Evolutionary conservation across 2,888 invertebrate species (phyloP), one percentile per base, ranked within the genome.

Genomic region (Emmelina monodactyla): DNA sequence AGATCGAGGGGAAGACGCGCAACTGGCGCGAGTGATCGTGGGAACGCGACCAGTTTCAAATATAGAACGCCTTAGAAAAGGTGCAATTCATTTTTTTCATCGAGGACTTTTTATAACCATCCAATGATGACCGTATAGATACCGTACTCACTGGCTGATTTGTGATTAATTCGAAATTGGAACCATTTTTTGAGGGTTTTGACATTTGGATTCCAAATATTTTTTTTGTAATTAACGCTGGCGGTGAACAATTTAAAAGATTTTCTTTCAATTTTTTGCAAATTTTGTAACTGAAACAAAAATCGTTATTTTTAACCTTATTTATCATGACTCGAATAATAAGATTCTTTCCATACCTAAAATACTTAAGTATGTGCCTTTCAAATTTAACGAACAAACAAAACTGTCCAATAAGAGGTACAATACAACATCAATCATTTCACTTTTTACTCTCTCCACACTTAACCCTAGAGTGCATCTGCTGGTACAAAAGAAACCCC

Each of bases 1-100:
- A 57, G 51, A 56, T 58, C 53, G 58, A 65, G 64, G 73, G 71
- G 64, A 62, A 70, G 69, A 66, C 61, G 64, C 55, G 57, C 79
- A 79, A 79, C 78, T 79, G 76, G 73, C 79, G 78, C 70, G 69
- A 65, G 68, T 68, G 68, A 76, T 61, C 80, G 80, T 79, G 79
- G 79, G 80, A 79, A 80, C 70, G 66, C 64, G 62, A 66, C 71
- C 66, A 67, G 68, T 69, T 63, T 69, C 66, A 68, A 72, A 70
- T 72, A 66, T 69, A 70, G 69, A 72, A 70, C 72, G 66, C 66
- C 68, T 73, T 75, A 75, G 71, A 71, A 78, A 78, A 79, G 78
- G 73, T 78, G 75, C 78, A 71, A 75, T 76, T 69, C 65, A 37
- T 47, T 61, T 63, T 72, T 67, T 66, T 55, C 28, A 52, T 55